Base-by-base conservation (phyloP, 1,140 invertebrate species). In the Elymnias hypermnestra region DNA sequence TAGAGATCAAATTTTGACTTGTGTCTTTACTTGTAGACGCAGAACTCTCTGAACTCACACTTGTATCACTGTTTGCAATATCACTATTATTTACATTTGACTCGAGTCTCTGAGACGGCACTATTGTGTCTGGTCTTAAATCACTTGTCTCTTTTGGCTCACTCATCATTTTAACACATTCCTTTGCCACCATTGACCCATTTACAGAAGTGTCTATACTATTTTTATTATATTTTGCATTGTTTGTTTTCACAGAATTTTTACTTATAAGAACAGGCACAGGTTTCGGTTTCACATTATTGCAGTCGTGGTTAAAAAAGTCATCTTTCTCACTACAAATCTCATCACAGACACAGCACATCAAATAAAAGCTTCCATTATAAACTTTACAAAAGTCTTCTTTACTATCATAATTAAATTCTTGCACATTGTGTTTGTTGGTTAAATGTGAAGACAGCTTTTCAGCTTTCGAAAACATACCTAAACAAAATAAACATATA, bases 401-500 rank as follows among this genome's bases (percentile, higher is more conserved):
- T 31, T 89, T 87, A 25, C 87, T 89, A 5, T 89, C 69, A 64
- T 90, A 92, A 38, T 88, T 84, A 17, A 87, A 88, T 53, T 93
- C 90, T 58, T 90, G 88, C 23, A 93, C 88, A 73, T 90, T 91
- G 63, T 95, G 94, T 73, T 92, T 93, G 40, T 90, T 90, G 33
- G 88, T 87, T 51, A 95, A 77, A 83, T 95, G 94, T 52, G 91
- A 81, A 22, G 91, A 91, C 12, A 95, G 70, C 63, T 92, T 91
- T 50, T 94, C 92, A n/a, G 92, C 90, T 53, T 90, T 90, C 14
- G 91, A 90, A 82, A 94, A 94, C 86, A 94, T 91, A 38, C 92
- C 91, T 22, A 94, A 86, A 63, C 94, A 95, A 75, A 92, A 93
- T 6, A 94, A 72, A 67, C 94, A 95, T 54, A 94, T 92, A 63